Conservation (phyloP, 2,888 invertebrate genomes). For the Drosophila pseudotakahashii region DNA sequence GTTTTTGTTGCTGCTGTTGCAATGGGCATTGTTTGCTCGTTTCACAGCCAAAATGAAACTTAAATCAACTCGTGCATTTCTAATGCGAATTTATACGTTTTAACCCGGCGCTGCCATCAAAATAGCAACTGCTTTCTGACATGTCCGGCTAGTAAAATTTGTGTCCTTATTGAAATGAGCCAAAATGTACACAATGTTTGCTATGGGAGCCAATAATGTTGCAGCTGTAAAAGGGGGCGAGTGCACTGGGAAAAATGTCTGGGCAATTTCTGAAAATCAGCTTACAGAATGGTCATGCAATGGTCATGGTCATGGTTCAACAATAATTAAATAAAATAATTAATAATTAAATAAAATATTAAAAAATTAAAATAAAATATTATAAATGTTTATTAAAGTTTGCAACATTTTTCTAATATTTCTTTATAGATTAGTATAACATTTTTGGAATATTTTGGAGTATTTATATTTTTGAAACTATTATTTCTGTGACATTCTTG, state of each 20-base stretch:
- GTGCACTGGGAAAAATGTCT: conserved; percentile 1
- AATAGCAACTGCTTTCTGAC: conserved; percentile 45
- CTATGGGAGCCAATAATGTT: conserved; percentile 29
- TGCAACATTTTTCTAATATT: no score
- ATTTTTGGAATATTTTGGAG: no score
- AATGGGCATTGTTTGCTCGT: conserved; percentile 73
- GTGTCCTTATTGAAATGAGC: conserved; percentile 77
- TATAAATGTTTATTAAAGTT: no score
- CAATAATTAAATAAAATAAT: no score
- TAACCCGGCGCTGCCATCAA: conserved; percentile 66
- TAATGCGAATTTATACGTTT: conserved; percentile 82
- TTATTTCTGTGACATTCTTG: conserved; percentile 4
- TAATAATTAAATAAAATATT: no score
- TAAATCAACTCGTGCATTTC: conserved; percentile 83
- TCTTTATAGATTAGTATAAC: no score
- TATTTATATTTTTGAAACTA: no score
- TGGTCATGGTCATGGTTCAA: no score
- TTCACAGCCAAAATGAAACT: conserved; percentile 76
- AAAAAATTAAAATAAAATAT: no score
- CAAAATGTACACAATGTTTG: conserved; percentile 61
- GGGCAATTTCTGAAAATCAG: not conserved
- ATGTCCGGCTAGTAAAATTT: conserved; percentile 61
- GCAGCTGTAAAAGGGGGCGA: conserved; percentile 12
- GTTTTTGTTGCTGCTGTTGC: conserved; percentile 25
- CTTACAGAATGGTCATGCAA: no score